Conservation (phyloP, 1,140 invertebrate species). For the Lanistes nyassanus region DNA sequence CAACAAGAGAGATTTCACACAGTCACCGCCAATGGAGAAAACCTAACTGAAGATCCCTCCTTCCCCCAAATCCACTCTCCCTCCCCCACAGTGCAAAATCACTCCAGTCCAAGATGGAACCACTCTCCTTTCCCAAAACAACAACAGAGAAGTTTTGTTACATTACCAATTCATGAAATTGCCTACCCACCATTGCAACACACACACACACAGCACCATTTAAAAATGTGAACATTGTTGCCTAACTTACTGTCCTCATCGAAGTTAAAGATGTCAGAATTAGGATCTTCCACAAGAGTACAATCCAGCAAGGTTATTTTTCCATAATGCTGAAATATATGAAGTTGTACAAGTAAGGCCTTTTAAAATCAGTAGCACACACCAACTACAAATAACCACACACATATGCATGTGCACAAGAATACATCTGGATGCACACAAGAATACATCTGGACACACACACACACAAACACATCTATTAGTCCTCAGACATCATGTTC, state of each 20-base stretch:
- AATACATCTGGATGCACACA: neutral
- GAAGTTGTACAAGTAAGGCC: neutral
- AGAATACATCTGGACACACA: neutral
- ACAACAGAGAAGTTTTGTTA: too few relatives aligned
- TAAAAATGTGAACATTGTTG: neutral
- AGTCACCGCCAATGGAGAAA: too few relatives aligned
- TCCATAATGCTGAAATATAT: slow-evolving; percentile 73
- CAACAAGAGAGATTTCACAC: too few relatives aligned
- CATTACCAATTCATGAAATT: too few relatives aligned
- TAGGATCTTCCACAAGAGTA: slow-evolving; percentile 80
- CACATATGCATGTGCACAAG: neutral
- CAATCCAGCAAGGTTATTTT: slow-evolving; percentile 87
- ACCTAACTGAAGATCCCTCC: too few relatives aligned
- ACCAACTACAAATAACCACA: neutral
- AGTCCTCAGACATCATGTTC: neutral
- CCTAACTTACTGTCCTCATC: slow-evolving; percentile 69
- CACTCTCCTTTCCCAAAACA: too few relatives aligned
- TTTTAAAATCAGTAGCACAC: neutral
- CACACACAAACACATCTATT: neutral
- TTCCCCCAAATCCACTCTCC: neutral
- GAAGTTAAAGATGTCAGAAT: slow-evolving; percentile 68
- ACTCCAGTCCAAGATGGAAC: too few relatives aligned
- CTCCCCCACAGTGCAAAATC: too few relatives aligned
- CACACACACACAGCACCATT: neutral
- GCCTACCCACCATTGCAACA: too few relatives aligned